A percentile compares a stretch with the other conserved stretches of the same genome.
These are phyloP conservation scores for Noctilio leporinus DNA, from an alignment of 2,113 vertebrate species.

Conservation along the genomic window DNA sequence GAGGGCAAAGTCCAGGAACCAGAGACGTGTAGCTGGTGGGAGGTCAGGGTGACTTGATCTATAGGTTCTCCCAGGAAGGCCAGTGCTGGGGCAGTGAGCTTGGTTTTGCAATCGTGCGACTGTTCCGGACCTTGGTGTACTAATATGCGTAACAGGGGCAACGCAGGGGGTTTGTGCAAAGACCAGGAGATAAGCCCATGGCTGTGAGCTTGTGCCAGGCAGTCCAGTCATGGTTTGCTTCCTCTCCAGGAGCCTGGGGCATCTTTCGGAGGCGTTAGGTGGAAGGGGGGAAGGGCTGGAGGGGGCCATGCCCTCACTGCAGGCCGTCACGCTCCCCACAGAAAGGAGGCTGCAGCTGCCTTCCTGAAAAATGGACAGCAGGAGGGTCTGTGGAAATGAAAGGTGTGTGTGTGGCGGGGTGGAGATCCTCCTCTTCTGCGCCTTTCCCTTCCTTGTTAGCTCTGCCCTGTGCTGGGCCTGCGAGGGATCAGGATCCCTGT, in stretches of 20 bases:
- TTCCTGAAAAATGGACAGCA: constrained; percentile 77
- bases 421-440: constrained; percentile 78
- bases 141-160: background rate
- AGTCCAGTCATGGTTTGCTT: background rate
- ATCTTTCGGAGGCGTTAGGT: background rate
- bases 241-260: background rate
- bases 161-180: background rate
- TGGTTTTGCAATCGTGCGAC: background rate
- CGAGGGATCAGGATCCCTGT: background rate
- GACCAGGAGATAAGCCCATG: background rate
- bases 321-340: constrained; percentile 82
- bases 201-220: background rate
- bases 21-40: background rate
- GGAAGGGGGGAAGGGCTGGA: background rate
- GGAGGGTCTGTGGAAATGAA: constrained; percentile 77
- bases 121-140: background rate
- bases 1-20: background rate
- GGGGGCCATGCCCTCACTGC: background rate
- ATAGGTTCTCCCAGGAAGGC: background rate
- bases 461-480: constrained; percentile 81
- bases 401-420: no score
- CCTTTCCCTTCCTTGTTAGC: constrained; percentile 84
- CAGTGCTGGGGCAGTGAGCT: no score
- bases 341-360: constrained; percentile 76
- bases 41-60: background rate